Evolutionary conservation across 2,797 vertebrate genomes (phyloP).

Genomic region (Lacerta viridis): DNA sequence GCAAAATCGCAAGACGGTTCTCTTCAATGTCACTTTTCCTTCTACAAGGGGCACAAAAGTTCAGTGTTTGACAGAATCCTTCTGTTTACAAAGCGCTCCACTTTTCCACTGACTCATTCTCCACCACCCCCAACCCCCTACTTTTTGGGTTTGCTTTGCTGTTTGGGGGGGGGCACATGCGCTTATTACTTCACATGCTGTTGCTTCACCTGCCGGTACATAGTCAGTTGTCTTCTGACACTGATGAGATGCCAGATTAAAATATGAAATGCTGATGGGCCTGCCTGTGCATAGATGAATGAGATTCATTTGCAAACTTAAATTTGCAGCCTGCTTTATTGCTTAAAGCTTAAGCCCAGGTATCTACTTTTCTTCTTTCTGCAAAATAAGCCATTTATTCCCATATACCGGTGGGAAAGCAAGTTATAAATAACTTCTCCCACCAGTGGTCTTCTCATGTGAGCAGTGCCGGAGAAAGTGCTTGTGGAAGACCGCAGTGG

Average conservation of each 20-base stretch:
- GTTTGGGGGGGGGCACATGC: background rate
- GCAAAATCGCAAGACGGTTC: background rate
- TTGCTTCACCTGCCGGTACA: constrained; percentile 20
- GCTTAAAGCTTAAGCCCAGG: background rate
- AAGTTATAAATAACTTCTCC: background rate
- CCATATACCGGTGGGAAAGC: background rate
- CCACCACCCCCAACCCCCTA: background rate
- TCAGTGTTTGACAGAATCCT: constrained; percentile 10
- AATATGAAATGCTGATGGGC: constrained; percentile 48
- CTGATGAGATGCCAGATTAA: constrained; percentile 55
- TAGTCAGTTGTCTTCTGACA: constrained; percentile 60
- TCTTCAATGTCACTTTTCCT: background rate
- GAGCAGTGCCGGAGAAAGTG: background rate
- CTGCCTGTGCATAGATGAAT: constrained; percentile 54
- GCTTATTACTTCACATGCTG: constrained; percentile 27
- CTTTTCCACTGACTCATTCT: constrained; percentile 25
- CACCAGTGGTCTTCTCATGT: background rate
- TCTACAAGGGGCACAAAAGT: background rate
- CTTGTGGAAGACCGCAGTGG: background rate
- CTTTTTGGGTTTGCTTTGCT: constrained; percentile 15
- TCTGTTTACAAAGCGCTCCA: background rate
- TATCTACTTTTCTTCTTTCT: background rate
- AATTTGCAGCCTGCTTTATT: constrained; percentile 6
- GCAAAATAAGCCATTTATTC: background rate
- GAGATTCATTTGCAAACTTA: background rate